Percentiles rank a stretch among this genome's conserved stretches.
phyloP scores from a whole-genome alignment of 2,888 invertebrate genomes.

The Euplagia quadripunctaria region DNA sequence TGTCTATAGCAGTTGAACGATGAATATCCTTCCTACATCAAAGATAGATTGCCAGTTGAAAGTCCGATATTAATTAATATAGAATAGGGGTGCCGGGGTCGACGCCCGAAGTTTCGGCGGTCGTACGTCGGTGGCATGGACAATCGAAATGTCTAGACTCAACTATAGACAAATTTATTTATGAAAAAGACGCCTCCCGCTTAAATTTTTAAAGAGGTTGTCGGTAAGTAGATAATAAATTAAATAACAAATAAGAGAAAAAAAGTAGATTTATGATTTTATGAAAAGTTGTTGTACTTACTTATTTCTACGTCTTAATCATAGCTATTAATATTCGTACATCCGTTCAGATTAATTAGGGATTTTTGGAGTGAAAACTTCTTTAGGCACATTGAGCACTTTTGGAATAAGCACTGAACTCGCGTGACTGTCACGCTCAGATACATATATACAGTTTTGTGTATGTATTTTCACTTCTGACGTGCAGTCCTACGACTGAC shows the following conservation, averaged over 20 bases:
- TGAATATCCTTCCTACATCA: neutral
- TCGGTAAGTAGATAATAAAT: neutral
- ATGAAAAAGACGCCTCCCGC: conserved; percentile 25
- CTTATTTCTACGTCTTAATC: neutral
- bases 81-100: conserved; percentile 73
- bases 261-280: neutral
- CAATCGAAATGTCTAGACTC: conserved; percentile 55
- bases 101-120: conserved; percentile 61
- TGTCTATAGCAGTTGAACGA: neutral
- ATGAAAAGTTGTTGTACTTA: neutral
- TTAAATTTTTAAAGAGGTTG: conserved; percentile 14
- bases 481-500: too few species aligned
- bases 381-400: too few species aligned
- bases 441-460: too few species aligned
- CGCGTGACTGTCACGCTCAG: too few species aligned
- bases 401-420: too few species aligned
- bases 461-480: too few species aligned
- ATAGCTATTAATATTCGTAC: too few species aligned
- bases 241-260: neutral
- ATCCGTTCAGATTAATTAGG: too few species aligned
- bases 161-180: conserved; percentile 45
- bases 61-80: conserved; percentile 45
- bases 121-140: conserved; percentile 54
- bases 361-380: too few species aligned
- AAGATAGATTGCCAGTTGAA: conserved; percentile 20